Conservation (phyloP, 2,113 vertebrate genomes). For the Grallaria varia region DNA sequence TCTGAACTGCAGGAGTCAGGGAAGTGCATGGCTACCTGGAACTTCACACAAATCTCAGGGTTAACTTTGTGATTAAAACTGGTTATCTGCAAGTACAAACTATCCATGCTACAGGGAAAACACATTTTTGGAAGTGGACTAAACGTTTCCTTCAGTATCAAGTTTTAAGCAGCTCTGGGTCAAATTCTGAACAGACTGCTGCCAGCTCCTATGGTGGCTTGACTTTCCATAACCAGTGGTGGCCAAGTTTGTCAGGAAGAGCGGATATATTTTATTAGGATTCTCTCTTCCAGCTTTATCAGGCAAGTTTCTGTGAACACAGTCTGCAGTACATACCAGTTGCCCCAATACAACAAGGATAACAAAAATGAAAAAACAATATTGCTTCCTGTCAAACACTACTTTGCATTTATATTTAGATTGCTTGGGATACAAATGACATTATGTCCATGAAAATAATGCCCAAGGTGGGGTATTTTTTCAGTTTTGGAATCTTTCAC, state of each 20-base stretch:
- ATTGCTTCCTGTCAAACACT: not conserved
- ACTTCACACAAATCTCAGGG: not conserved
- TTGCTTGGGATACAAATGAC: not conserved
- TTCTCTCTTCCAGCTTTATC: not conserved
- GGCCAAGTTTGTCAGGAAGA: not conserved
- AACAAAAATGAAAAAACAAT: not conserved
- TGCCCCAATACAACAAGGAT: not conserved
- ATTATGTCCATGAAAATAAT: not conserved
- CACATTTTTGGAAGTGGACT: not conserved
- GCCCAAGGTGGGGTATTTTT: not conserved
- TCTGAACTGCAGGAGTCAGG: not conserved
- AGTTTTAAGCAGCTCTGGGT: not conserved
- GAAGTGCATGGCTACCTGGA: not conserved
- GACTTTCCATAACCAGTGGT: not conserved
- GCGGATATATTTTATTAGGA: not conserved
- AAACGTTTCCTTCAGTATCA: not conserved
- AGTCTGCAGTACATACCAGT: not conserved
- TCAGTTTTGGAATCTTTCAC: not conserved
- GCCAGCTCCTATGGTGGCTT: not conserved
- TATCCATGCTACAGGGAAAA: not conserved
- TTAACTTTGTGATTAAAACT: not conserved
- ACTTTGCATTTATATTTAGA: not conserved
- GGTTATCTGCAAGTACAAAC: not conserved
- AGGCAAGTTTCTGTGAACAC: not conserved
- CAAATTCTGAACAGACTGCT: not conserved